Conservation (phyloP, 2,797 vertebrate genomes). For the Myotis vivesi region DNA sequence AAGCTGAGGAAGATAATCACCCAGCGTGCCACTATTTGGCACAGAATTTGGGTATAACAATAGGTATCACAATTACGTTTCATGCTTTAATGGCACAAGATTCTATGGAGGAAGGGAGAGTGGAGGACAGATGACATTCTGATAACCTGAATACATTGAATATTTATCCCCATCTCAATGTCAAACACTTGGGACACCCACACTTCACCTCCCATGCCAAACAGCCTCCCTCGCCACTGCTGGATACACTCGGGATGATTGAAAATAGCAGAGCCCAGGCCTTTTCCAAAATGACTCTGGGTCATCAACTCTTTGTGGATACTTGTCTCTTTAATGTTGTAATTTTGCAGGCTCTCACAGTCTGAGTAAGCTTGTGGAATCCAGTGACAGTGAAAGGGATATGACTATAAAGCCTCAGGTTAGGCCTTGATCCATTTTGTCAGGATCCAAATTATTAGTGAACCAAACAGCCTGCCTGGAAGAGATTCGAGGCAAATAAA, state of each 20-base stretch:
- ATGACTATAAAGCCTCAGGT: not conserved
- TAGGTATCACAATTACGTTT: not conserved
- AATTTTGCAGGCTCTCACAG: not conserved
- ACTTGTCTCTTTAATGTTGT: not conserved
- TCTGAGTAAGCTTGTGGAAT: not conserved
- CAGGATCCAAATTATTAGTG: slow-evolving; percentile 12
- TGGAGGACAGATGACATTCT: not conserved
- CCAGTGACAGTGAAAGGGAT: not conserved
- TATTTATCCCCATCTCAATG: not conserved
- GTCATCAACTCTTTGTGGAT: not conserved
- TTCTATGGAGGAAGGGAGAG: not conserved
- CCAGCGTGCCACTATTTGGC: not conserved
- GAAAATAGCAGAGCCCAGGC: not conserved
- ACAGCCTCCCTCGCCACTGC: not conserved
- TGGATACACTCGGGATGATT: not conserved
- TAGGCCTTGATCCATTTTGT: not conserved
- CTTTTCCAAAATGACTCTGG: not conserved
- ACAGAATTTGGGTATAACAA: not conserved
- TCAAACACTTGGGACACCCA: not conserved
- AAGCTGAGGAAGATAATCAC: not conserved
- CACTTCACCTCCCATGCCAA: not conserved
- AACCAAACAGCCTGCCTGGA: slow-evolving; percentile 29
- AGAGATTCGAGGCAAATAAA: slow-evolving; percentile 50
- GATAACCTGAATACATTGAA: not conserved
- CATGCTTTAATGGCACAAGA: not conserved